Conservation (phyloP, 2,888 invertebrate genomes). For the Caenorhabditis becei region DNA sequence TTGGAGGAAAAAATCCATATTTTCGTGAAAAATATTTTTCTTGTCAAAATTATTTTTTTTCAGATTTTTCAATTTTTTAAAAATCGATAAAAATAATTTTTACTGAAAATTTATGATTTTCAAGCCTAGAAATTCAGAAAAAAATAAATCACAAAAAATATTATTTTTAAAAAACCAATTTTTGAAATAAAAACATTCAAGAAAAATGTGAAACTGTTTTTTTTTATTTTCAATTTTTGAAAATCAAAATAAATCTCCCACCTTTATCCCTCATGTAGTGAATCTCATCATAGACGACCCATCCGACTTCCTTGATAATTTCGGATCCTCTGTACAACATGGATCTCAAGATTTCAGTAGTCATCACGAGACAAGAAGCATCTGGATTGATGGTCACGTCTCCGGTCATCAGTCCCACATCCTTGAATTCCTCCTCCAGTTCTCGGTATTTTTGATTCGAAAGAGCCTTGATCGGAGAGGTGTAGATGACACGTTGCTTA, state of each 20-base stretch:
- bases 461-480: conserved; percentile 98
- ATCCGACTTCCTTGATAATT: conserved; percentile 98
- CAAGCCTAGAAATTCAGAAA: too few species aligned
- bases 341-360: conserved; percentile 99
- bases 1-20: background rate
- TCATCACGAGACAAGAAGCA: conserved; percentile 99
- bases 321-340: conserved; percentile 99
- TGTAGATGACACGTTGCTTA: conserved; percentile 98
- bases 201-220: too few species aligned
- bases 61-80: background rate
- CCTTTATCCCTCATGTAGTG: conserved; percentile 99
- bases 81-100: background rate
- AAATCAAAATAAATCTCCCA: too few species aligned
- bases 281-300: conserved; percentile 99
- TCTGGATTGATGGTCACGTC: conserved; percentile 99
- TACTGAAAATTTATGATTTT: background rate
- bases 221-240: too few species aligned
- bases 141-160: too few species aligned
- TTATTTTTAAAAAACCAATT: too few species aligned
- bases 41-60: background rate
- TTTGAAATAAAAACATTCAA: too few species aligned
- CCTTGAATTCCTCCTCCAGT: conserved; percentile 89
- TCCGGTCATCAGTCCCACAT: conserved; percentile 96
- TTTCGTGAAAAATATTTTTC: too few species aligned
- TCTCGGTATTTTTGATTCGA: conserved; percentile 99